Evolutionary conservation across 1,140 invertebrate genomes (phyloP).

Genomic region (Teleopsis dalmanni): DNA sequence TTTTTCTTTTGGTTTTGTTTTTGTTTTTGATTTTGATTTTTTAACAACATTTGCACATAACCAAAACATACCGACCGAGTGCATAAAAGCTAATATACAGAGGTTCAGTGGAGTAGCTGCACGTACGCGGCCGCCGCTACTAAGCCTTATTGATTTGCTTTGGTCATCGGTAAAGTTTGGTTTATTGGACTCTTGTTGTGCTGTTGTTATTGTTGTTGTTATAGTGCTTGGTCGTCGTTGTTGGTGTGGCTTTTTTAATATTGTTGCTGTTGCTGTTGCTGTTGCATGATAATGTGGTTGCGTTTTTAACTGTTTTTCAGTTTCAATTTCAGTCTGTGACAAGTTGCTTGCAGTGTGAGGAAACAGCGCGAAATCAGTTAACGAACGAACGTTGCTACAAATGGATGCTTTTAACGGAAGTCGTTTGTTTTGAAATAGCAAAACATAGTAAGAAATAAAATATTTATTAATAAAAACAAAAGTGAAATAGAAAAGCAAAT

Average conservation of each 20-base stretch:
- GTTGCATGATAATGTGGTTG: too few relatives aligned
- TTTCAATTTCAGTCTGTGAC: conserved; percentile 27
- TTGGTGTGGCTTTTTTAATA: neutral
- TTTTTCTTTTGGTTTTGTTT: too few relatives aligned
- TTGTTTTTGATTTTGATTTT: too few relatives aligned
- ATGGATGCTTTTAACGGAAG: conserved; percentile 17
- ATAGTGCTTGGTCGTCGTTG: neutral
- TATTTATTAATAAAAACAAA: neutral
- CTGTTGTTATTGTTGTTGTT: neutral
- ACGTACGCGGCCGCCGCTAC: too few relatives aligned
- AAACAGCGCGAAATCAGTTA: conserved; percentile 42
- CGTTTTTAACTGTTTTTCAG: neutral
- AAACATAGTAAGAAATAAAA: neutral
- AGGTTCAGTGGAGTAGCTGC: too few relatives aligned
- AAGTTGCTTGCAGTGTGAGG: conserved; percentile 40
- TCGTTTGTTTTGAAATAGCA: neutral
- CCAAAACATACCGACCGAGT: too few relatives aligned
- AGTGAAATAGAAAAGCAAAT: neutral
- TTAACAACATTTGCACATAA: too few relatives aligned
- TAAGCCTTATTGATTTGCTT: too few relatives aligned
- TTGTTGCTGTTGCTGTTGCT: neutral
- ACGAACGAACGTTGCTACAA: conserved; percentile 41
- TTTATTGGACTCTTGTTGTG: neutral
- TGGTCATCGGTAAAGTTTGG: too few relatives aligned
- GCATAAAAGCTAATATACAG: too few relatives aligned